Evolutionary conservation across 2,113 vertebrate genomes (phyloP).

Genomic region (Numida meleagris): DNA sequence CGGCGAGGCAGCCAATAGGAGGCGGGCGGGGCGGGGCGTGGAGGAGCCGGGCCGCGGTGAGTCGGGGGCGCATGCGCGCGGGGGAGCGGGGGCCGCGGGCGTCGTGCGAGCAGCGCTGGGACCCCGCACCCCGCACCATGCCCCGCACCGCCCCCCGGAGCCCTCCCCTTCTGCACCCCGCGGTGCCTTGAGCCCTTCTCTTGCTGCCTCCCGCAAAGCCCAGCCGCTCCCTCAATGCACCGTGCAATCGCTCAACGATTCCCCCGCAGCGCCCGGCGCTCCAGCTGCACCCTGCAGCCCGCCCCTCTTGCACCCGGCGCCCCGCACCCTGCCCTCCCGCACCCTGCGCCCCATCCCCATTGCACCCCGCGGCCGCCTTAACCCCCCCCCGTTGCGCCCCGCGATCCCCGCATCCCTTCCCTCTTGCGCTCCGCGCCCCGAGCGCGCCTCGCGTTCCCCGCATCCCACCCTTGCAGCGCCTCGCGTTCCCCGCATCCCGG

Average conservation of each 20-base stretch:
- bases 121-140: background rate
- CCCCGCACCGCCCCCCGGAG: background rate
- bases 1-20: too few species aligned
- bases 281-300: background rate
- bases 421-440: background rate
- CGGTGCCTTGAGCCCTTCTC: too few species aligned
- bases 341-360: background rate
- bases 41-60: background rate
- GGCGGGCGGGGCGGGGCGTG: background rate
- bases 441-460: background rate
- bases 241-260: too few species aligned
- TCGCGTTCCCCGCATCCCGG: background rate
- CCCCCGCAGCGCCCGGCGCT: too few species aligned
- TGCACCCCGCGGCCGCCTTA: too few species aligned
- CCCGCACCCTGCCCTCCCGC: background rate
- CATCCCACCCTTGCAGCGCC: background rate
- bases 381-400: background rate
- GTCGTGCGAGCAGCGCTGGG: too few species aligned
- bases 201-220: background rate
- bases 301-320: too few species aligned
- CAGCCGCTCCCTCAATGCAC: too few species aligned
- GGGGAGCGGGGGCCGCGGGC: background rate
- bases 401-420: background rate
- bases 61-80: background rate
- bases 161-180: too few species aligned